Evolutionary conservation across 2,797 vertebrate species (phyloP), one percentile per base, ranked within the genome.

Genomic region (Eulemur rubriventer): DNA sequence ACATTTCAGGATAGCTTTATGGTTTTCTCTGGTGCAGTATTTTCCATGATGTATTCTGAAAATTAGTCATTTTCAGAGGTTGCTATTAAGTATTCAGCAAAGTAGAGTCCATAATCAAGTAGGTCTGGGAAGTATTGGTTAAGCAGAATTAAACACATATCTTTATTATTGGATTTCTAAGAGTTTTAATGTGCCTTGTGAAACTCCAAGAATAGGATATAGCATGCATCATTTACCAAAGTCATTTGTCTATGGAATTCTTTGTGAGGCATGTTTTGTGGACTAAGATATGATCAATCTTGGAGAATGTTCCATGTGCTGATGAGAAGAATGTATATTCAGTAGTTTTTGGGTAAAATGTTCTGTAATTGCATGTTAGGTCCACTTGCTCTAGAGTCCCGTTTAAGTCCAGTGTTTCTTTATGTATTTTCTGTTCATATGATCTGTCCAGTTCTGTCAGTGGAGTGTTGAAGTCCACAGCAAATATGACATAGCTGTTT

Each of bases 21-120:
- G 38, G 6, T 76, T 94, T 92, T 70, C 14, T 88, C 70, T 91
- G 61, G 12, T 84, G 3, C 11, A 59, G 24, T 28, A 80, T 76
- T 88, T 87, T 94, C 59, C 43, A 48, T 38, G 24, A 28, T 35
- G 5, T 92, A 22, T 73, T 79, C 41, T 83, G 35, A 95, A 92
- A 94, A 87, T 50, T 24, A 72, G 59, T 48, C 38, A 92, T 69
- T 85, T 33, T 89, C 48, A 52, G 11, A 90, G 35, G 43, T 52
- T 92, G n/a, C 41, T 80, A 69, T 41, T 50, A 83, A 87, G 35
- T 35, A 67, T 55, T 92, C 89, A 90, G 18, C n/a, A 94, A 94
- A 83, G 5, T 38, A 33, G 26, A 3, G 17, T 67, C 33, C 33
- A 89, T 61, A 80, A 57, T 85, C 11, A 46, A 72, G 17, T 55